phyloP scores from a whole-genome alignment of 2,113 vertebrate species.

The Willisornis vidua region DNA sequence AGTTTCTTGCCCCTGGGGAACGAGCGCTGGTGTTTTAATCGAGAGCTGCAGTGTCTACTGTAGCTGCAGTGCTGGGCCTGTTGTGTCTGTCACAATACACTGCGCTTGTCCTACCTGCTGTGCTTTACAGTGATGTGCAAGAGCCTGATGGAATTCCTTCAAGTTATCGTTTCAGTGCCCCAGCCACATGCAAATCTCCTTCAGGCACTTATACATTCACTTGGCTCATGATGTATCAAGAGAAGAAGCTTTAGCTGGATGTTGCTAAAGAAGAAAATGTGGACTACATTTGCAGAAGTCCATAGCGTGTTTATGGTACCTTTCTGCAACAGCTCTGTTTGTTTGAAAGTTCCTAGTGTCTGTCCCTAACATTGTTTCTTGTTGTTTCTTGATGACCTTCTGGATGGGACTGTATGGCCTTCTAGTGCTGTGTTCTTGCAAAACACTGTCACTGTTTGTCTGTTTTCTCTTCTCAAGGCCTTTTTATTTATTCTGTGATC shows the following conservation, averaged over 20 bases:
- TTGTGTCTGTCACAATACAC: accelerated
- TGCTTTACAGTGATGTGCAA: neutral
- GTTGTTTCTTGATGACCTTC: neutral
- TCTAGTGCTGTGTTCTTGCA: neutral
- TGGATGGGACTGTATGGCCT: neutral
- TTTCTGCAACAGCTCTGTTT: neutral
- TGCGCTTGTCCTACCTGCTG: neutral
- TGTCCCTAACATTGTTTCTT: neutral
- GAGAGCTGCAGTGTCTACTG: neutral
- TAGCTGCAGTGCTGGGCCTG: neutral
- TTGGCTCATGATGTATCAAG: neutral
- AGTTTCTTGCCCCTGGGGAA: neutral
- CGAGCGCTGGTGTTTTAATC: neutral
- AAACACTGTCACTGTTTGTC: neutral
- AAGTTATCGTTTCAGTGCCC: neutral
- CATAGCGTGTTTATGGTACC: neutral
- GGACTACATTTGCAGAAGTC: neutral
- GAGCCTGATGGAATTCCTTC: neutral
- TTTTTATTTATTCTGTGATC: neutral
- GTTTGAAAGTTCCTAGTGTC: neutral
- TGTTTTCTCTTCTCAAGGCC: neutral
- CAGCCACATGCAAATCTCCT: neutral
- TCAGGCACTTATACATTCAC: neutral
- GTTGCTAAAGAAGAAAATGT: neutral
- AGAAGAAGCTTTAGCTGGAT: neutral